phyloP scores from a whole-genome alignment of 1,140 invertebrate species.

The Brevipalpus yothersi region DNA sequence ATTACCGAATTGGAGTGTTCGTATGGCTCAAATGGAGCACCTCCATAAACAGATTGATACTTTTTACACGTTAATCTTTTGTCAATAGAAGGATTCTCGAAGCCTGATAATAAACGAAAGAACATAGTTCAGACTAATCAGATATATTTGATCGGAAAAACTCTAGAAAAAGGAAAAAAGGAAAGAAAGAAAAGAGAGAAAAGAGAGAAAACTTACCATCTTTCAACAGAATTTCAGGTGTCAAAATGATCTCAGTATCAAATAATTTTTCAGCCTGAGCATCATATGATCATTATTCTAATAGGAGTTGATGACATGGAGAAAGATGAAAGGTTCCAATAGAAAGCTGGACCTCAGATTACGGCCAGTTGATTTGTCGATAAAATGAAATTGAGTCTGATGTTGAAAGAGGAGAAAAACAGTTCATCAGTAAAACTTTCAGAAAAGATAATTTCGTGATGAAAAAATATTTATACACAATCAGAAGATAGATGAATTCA shows the following conservation, averaged over 20 bases:
- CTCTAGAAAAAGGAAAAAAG: background rate
- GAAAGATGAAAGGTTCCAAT: slow-evolving; percentile 24
- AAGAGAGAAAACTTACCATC: background rate
- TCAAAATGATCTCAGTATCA: background rate
- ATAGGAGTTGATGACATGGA: slow-evolving; percentile 30
- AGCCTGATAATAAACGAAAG: slow-evolving; percentile 2
- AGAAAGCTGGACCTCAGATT: slow-evolving; percentile 18
- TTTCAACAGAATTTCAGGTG: background rate
- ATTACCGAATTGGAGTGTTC: slow-evolving; percentile 16
- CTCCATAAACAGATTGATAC: slow-evolving; percentile 21
- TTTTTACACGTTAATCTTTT: slow-evolving; percentile 15
- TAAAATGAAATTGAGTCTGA: slow-evolving; percentile 22
- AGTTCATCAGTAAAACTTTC: background rate
- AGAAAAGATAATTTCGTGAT: too few species aligned
- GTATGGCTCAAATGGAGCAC: slow-evolving; percentile 17
- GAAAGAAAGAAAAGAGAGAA: background rate
- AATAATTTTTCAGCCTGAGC: background rate
- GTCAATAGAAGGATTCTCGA: slow-evolving; percentile 20
- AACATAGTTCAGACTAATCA: background rate
- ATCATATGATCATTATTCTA: slow-evolving; percentile 23
- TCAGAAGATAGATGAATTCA: too few species aligned
- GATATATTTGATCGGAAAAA: background rate
- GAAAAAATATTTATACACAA: too few species aligned
- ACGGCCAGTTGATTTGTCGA: slow-evolving; percentile 22
- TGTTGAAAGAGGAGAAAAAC: background rate